phyloP scores from a whole-genome alignment of 35 echinoderm and acorn worm genomes.

The Lytechinus pictus region DNA sequence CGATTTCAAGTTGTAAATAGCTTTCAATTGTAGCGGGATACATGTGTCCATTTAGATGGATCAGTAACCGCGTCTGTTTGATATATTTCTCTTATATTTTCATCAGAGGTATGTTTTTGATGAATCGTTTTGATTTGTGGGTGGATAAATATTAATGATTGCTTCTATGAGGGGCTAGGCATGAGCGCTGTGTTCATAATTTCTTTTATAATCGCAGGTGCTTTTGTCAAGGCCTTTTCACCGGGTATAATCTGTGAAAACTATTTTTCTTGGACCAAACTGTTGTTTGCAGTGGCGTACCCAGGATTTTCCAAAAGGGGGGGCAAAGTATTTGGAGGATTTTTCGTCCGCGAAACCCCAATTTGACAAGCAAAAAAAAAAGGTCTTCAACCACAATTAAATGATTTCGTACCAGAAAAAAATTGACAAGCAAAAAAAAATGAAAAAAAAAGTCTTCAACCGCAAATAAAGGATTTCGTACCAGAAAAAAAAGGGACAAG shows the following conservation, averaged over 20 bases:
- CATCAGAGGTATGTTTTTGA: background rate
- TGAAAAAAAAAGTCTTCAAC: too few species aligned
- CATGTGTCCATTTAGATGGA: constrained; percentile 25
- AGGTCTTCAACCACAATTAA: too few species aligned
- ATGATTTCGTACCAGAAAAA: too few species aligned
- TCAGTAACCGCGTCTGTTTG: background rate
- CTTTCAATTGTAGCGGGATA: constrained; percentile 32
- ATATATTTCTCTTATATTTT: background rate
- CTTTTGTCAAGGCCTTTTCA: background rate
- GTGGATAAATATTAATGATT: constrained; percentile 6
- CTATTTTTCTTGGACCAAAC: too few species aligned
- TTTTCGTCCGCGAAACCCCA: too few species aligned
- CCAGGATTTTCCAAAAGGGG: too few species aligned
- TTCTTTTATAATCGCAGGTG: background rate
- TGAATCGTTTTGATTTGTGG: background rate
- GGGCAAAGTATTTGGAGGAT: too few species aligned
- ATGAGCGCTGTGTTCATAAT: background rate
- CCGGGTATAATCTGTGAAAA: background rate
- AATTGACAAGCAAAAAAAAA: too few species aligned
- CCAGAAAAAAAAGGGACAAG: too few species aligned
- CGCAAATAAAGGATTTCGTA: too few species aligned
- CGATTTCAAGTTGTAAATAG: background rate
- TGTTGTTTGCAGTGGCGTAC: too few species aligned
- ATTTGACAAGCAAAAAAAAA: too few species aligned
- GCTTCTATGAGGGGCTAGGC: background rate